Conservation (phyloP, 2,888 invertebrate species). For the Protodeltote pygarga region DNA sequence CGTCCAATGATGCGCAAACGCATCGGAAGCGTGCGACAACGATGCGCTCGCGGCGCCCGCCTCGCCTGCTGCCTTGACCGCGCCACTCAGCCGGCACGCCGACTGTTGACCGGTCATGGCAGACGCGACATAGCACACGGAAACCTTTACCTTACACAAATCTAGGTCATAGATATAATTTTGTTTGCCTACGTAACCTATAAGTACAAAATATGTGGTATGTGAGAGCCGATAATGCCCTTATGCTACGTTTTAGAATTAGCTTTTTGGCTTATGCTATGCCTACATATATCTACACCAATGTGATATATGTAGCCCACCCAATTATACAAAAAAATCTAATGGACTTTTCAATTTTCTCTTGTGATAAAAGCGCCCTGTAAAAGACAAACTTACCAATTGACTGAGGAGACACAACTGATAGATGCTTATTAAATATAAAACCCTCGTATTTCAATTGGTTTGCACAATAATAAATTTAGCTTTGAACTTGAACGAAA, state of each 20-base stretch:
- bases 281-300: too few relatives aligned
- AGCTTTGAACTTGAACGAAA: conserved; percentile 32
- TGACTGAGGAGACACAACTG: too few relatives aligned
- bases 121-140: conserved; percentile 38
- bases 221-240: too few relatives aligned
- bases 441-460: not conserved
- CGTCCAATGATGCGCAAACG: conserved; percentile 43
- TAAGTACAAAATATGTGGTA: too few relatives aligned
- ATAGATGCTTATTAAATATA: not conserved
- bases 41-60: conserved; percentile 52
- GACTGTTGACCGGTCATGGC: conserved; percentile 48
- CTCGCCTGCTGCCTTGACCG: conserved; percentile 69
- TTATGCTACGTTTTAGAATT: too few relatives aligned
- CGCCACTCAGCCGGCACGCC: conserved; percentile 61
- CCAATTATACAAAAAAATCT: too few relatives aligned
- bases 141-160: conserved; percentile 16
- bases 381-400: too few relatives aligned
- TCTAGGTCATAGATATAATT: conserved; percentile 2
- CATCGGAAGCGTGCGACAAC: conserved; percentile 51
- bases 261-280: too few relatives aligned
- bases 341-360: too few relatives aligned
- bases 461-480: conserved; percentile 4
- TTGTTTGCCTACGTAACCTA: not conserved
- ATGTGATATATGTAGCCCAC: too few relatives aligned
- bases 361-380: too few relatives aligned